Percentiles rank a stretch among this genome's conserved stretches.
Evolutionary conservation across 2,113 vertebrate species (phyloP).

Genomic region (Spea multiplicata): DNA sequence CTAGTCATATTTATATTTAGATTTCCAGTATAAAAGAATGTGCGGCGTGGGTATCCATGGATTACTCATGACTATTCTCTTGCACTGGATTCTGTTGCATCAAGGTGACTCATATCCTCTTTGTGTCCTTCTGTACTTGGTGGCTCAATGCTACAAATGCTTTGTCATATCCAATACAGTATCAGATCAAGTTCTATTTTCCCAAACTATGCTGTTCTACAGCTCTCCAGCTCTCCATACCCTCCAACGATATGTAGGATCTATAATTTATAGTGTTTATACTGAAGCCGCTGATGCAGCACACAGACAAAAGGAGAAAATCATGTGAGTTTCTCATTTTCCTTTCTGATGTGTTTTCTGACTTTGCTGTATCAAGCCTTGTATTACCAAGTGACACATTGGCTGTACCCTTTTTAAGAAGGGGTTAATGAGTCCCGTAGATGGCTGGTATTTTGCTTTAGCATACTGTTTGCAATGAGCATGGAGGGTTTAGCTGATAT

Average conservation of each 20-base stretch:
- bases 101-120: conserved; percentile 32
- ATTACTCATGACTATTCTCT: conserved; percentile 30
- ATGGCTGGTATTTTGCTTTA: no score
- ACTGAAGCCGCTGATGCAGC: not conserved
- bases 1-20: no score
- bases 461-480: no score
- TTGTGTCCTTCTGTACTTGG: conserved; percentile 23
- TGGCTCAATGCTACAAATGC: conserved; percentile 19
- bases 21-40: no score
- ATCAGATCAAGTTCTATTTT: conserved; percentile 2
- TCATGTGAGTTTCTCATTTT: conserved; percentile 14
- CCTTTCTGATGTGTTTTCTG: not conserved
- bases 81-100: conserved; percentile 14
- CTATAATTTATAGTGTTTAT: conserved; percentile 1
- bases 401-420: not conserved
- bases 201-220: not conserved
- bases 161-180: conserved; percentile 12
- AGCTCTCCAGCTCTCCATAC: not conserved
- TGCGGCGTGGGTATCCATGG: not conserved
- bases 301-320: conserved; percentile 9
- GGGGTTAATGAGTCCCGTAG: no score
- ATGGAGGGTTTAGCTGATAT: no score
- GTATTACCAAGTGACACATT: not conserved
- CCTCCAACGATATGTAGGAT: not conserved
- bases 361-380: not conserved